Evolutionary conservation across 2,888 invertebrate species (phyloP).

Genomic region (Capitulum mitella): DNA sequence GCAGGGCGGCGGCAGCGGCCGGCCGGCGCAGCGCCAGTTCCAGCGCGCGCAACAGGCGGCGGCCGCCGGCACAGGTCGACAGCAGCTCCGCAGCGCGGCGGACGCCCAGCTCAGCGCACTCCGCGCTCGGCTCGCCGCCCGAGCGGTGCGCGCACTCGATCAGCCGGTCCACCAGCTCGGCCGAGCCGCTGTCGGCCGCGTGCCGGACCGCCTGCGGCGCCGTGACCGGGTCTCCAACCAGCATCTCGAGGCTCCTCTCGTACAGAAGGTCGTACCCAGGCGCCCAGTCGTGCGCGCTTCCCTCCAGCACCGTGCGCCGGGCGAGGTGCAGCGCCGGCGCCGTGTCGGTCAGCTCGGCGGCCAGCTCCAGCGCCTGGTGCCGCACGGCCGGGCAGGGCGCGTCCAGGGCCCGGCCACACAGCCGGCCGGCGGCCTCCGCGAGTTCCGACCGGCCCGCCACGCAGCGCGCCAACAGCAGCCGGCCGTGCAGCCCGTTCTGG

Average conservation of each 20-base stretch:
- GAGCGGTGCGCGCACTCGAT: not conserved
- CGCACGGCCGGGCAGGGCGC: slow-evolving; percentile 45
- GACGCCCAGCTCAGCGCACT: not conserved
- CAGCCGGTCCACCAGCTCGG: not conserved
- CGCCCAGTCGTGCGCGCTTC: not conserved
- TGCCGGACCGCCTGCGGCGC: not conserved
- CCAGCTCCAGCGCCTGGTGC: slow-evolving; percentile 45
- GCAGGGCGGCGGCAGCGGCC: slow-evolving; percentile 44
- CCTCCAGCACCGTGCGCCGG: slow-evolving; percentile 41
- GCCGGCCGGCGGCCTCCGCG: slow-evolving; percentile 43
- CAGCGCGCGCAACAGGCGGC: slow-evolving; percentile 47
- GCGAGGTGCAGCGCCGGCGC: slow-evolving; percentile 45
- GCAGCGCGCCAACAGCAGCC: slow-evolving; percentile 36
- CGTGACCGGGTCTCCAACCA: not conserved
- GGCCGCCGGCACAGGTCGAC: slow-evolving; percentile 42
- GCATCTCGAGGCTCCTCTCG: not conserved
- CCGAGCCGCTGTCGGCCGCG: not conserved
- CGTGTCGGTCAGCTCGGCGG: slow-evolving; percentile 43
- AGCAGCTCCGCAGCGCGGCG: not conserved
- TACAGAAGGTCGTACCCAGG: not conserved
- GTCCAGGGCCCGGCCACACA: slow-evolving; percentile 47
- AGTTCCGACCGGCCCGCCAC: slow-evolving; percentile 43
- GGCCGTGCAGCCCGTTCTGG: not conserved
- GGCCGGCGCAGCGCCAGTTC: slow-evolving; percentile 44
- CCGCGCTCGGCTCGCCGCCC: not conserved